Conservation (phyloP, 23 tunicate species). For the Trididemnum clinides region DNA sequence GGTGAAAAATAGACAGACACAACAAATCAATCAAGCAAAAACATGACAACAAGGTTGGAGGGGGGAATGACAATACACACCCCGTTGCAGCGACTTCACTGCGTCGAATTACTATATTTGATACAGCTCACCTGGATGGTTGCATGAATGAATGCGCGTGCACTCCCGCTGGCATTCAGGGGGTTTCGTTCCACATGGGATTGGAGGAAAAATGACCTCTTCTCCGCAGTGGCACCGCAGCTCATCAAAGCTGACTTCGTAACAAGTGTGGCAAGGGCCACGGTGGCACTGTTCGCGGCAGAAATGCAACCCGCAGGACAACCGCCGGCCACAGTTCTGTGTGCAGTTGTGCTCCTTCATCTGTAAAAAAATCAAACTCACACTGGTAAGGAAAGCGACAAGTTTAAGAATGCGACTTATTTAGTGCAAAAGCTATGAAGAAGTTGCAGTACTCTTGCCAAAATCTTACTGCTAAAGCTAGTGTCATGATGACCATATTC, state of each 20-base stretch:
- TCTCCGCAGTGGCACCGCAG: constrained; percentile 86
- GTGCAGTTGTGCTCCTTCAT: constrained; percentile 68
- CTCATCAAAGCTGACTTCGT: constrained; percentile 91
- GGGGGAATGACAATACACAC: too few relatives aligned
- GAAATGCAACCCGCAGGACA: constrained; percentile 72
- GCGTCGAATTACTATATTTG: too few relatives aligned
- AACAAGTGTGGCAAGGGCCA: constrained; percentile 86
- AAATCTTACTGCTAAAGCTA: too few relatives aligned
- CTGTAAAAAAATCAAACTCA: constrained; percentile 26
- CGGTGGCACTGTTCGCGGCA: constrained; percentile 88
- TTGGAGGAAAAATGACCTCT: constrained; percentile 88
- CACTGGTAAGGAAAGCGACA: too few relatives aligned
- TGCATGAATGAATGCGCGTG: constrained; percentile 68
- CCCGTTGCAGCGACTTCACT: too few relatives aligned
- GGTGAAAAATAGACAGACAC: too few relatives aligned
- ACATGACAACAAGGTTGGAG: too few relatives aligned
- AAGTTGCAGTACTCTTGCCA: background rate
- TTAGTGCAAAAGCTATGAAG: background rate
- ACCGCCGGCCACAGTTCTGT: constrained; percentile 77
- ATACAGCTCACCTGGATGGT: constrained; percentile 67
- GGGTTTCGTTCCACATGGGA: constrained; percentile 90
- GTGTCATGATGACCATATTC: too few relatives aligned
- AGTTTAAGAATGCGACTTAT: background rate
- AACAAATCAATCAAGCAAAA: too few relatives aligned
- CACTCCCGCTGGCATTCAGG: constrained; percentile 82